Evolutionary conservation across 2,888 invertebrate species (phyloP).

Genomic region (Biston betularia): DNA sequence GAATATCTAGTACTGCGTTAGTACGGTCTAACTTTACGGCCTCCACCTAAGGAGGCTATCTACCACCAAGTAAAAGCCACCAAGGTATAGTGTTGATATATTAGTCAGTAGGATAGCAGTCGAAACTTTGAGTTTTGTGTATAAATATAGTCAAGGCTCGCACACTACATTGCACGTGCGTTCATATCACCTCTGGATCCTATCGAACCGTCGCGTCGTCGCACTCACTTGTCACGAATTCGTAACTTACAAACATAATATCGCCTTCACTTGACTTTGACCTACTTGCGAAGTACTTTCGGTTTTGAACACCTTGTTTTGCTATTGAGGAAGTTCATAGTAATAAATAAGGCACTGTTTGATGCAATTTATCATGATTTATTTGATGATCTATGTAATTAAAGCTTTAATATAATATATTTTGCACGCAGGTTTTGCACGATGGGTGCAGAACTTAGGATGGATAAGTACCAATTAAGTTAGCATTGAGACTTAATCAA

Average conservation of each 20-base stretch:
- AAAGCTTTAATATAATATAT: conserved; percentile 9
- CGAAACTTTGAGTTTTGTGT: background rate
- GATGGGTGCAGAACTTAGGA: background rate
- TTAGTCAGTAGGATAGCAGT: too few species aligned
- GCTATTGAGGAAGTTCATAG: conserved; percentile 31
- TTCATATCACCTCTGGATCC: conserved; percentile 8
- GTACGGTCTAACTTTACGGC: too few species aligned
- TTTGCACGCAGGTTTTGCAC: conserved; percentile 4
- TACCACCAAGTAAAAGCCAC: too few species aligned
- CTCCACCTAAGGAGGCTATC: too few species aligned
- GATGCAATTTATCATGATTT: conserved; percentile 17
- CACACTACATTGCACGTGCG: conserved; percentile 7
- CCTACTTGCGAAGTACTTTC: conserved; percentile 44
- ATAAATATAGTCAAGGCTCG: background rate
- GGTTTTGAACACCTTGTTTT: conserved; percentile 34
- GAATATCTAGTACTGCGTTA: too few species aligned
- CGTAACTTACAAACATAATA: conserved; percentile 22
- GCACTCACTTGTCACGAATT: conserved; percentile 30
- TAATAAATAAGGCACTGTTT: conserved; percentile 24
- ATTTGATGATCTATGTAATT: conserved; percentile 16
- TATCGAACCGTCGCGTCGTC: background rate
- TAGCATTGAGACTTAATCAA: background rate
- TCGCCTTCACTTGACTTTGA: conserved; percentile 46
- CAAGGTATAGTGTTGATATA: too few species aligned
- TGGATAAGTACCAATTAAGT: background rate